phyloP scores from a whole-genome alignment of 2,113 vertebrate genomes.

The Vanacampus margaritifer region DNA sequence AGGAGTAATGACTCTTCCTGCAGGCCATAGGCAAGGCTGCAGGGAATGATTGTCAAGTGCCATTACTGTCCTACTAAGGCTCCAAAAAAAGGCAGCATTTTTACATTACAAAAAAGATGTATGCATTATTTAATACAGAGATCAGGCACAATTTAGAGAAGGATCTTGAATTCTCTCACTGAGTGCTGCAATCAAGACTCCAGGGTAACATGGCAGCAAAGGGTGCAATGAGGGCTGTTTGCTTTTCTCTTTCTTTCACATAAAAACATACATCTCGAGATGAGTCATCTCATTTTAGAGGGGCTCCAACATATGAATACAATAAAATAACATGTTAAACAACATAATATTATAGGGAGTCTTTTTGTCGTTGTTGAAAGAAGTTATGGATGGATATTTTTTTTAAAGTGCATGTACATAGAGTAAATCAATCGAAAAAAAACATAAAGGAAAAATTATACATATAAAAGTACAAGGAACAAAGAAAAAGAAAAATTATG shows the following conservation, averaged over 20 bases:
- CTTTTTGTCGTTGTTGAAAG: no score
- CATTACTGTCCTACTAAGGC: slow-evolving; percentile 69
- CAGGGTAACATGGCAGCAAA: slow-evolving; percentile 22
- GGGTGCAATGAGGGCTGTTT: not conserved
- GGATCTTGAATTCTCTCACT: slow-evolving; percentile 53
- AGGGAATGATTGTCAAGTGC: slow-evolving; percentile 73
- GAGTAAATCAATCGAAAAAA: no score
- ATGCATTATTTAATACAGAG: slow-evolving; percentile 73
- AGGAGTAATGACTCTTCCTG: slow-evolving; percentile 51
- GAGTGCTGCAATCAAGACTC: slow-evolving; percentile 20
- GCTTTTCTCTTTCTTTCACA: not conserved
- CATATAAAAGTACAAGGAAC: no score
- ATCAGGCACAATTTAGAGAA: slow-evolving; percentile 65
- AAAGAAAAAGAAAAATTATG: no score
- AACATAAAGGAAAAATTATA: no score
- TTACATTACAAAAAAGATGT: slow-evolving; percentile 63
- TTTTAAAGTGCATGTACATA: no score
- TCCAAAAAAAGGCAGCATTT: slow-evolving; percentile 67
- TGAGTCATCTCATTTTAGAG: no score
- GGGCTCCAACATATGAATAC: no score
- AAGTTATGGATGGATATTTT: no score
- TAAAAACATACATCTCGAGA: no score
- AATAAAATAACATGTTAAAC: no score
- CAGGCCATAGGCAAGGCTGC: slow-evolving; percentile 63
- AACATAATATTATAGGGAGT: no score